phyloP scores from a whole-genome alignment of 2,797 vertebrate species.

The Thunnus albacares region DNA sequence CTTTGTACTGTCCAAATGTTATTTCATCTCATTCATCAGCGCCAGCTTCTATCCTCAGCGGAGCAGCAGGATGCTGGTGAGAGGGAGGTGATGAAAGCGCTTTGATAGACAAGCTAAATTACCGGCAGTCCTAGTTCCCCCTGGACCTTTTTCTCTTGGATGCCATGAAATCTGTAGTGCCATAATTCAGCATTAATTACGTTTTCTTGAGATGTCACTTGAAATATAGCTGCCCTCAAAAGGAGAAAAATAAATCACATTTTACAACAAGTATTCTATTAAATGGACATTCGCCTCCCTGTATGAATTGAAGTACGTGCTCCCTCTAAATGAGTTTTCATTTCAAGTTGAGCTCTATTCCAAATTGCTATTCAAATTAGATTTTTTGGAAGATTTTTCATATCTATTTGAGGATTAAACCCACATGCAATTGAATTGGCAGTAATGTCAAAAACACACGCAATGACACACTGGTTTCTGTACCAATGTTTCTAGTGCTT shows the following conservation, averaged over 20 bases:
- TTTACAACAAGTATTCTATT: not conserved
- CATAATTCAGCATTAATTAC: constrained; percentile 30
- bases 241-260: constrained; percentile 8
- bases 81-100: constrained; percentile 52
- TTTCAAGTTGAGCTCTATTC: not conserved
- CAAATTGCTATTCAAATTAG: not conserved
- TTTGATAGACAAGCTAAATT: constrained; percentile 68
- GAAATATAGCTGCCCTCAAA: constrained; percentile 8
- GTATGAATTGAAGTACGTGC: not conserved
- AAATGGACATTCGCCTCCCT: not conserved
- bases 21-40: constrained; percentile 78
- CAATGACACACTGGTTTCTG: not conserved
- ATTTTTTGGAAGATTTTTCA: not conserved
- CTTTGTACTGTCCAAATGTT: constrained; percentile 73
- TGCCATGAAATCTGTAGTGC: constrained; percentile 17
- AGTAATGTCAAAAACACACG: not conserved
- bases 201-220: constrained; percentile 30
- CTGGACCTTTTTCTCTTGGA: constrained; percentile 14
- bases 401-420: not conserved
- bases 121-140: constrained; percentile 23
- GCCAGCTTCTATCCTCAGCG: constrained; percentile 38
- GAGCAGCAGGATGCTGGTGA: constrained; percentile 48
- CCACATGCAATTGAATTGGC: not conserved
- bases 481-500: not conserved
- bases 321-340: not conserved